phyloP scores from a whole-genome alignment of 1,140 invertebrate species.

The Zaprionus gabonicus region DNA sequence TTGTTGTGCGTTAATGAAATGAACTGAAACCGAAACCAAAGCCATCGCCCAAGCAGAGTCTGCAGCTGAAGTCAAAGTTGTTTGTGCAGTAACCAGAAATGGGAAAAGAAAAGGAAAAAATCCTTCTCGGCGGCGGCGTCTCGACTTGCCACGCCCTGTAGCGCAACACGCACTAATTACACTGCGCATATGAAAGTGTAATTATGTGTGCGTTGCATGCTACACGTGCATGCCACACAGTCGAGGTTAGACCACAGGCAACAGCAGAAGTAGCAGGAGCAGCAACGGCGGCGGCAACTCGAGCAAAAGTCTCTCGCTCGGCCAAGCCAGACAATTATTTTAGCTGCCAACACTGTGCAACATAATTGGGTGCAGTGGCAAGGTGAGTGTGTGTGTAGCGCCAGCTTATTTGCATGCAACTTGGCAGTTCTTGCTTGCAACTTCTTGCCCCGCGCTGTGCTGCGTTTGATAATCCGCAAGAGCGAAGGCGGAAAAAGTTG shows the following conservation, averaged over 20 bases:
- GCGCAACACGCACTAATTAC: constrained; percentile 42
- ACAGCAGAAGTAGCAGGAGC: constrained; percentile 11
- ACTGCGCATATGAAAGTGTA: constrained; percentile 51
- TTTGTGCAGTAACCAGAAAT: not conserved
- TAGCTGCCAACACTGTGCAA: constrained; percentile 40
- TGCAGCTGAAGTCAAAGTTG: constrained; percentile 11
- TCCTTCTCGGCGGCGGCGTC: constrained; percentile 23
- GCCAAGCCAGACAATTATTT: constrained; percentile 40
- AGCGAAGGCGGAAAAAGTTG: not conserved
- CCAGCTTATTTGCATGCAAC: constrained; percentile 9
- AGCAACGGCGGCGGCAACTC: not conserved
- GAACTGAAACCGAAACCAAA: constrained; percentile 21
- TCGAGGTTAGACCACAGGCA: constrained; percentile 46
- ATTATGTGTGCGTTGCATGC: constrained; percentile 38
- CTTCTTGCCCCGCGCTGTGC: not conserved
- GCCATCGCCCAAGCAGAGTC: not conserved
- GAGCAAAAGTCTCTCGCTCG: constrained; percentile 5
- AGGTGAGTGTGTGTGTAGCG: constrained; percentile 1
- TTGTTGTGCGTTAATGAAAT: constrained; percentile 51
- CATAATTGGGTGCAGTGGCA: constrained; percentile 36
- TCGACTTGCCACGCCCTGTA: constrained; percentile 18
- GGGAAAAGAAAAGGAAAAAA: not conserved
- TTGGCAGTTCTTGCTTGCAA: constrained; percentile 2
- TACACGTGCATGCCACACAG: constrained; percentile 16
- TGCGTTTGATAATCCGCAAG: not conserved